Evolutionary conservation across 2,888 invertebrate genomes (phyloP).

Genomic region (Pardosa pseudoannulata): DNA sequence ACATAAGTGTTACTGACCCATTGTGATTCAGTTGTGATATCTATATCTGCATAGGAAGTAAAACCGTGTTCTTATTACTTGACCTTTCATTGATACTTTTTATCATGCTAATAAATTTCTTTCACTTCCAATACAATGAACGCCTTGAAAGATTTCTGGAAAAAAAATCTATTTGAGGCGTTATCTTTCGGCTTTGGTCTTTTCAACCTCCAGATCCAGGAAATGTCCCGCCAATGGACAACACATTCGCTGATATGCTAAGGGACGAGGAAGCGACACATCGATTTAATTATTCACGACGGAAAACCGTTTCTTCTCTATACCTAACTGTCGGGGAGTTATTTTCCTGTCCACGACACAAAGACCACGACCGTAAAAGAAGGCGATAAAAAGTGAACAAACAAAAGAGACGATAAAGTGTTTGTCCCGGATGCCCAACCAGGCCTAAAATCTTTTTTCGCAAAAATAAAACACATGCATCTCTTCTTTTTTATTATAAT

Average conservation of each 20-base stretch:
- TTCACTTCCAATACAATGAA: no score
- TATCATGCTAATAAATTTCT: no score
- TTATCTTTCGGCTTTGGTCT: no score
- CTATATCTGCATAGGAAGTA: no score
- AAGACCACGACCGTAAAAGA: neutral
- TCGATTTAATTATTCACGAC: slow-evolving; percentile 11
- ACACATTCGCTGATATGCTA: neutral
- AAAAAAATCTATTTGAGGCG: no score
- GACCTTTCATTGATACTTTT: no score
- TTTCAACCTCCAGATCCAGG: neutral
- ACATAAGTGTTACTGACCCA: no score
- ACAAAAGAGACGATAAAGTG: slow-evolving; percentile 10
- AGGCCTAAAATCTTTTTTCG: slow-evolving; percentile 6
- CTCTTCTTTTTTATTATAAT: neutral
- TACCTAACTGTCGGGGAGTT: neutral
- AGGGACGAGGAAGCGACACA: slow-evolving; percentile 11
- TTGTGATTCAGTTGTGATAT: no score
- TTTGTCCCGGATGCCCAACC: slow-evolving; percentile 12
- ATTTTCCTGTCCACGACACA: slow-evolving; percentile 9
- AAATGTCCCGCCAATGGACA: neutral
- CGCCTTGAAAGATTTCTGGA: no score
- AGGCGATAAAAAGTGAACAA: slow-evolving; percentile 5
- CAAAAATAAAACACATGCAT: neutral
- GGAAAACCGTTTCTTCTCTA: neutral
- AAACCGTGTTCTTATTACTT: no score